Conservation (phyloP, 2,888 invertebrate genomes). For the Neoitamus cyanurus region DNA sequence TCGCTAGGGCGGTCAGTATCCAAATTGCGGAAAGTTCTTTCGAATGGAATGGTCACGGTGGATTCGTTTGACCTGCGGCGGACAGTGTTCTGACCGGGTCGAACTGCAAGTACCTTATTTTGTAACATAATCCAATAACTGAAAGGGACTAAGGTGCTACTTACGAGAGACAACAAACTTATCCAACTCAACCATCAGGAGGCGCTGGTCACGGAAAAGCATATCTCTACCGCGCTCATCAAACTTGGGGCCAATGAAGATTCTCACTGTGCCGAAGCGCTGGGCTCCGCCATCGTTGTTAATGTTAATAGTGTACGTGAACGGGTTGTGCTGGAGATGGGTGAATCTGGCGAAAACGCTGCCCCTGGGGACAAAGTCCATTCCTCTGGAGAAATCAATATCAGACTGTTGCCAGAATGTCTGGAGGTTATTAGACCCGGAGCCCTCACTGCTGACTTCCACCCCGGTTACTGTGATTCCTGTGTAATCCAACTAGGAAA, state of each 20-base stretch:
- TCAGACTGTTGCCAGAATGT: slow-evolving; percentile 83
- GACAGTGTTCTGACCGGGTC: slow-evolving; percentile 73
- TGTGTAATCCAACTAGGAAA: slow-evolving; percentile 49
- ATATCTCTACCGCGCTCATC: slow-evolving; percentile 72
- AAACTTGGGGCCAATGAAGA: slow-evolving; percentile 72
- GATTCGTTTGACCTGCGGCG: slow-evolving; percentile 74
- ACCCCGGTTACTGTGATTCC: slow-evolving; percentile 71
- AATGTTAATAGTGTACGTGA: slow-evolving; percentile 72
- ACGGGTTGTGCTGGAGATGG: slow-evolving; percentile 78
- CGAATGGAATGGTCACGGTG: slow-evolving; percentile 82
- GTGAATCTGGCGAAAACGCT: slow-evolving; percentile 74
- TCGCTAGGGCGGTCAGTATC: slow-evolving; percentile 70
- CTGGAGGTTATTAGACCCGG: slow-evolving; percentile 68
- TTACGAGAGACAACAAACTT: slow-evolving; percentile 71
- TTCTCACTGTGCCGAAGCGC: slow-evolving; percentile 71
- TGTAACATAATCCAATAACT: background rate
- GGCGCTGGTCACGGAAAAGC: slow-evolving; percentile 69
- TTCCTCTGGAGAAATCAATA: slow-evolving; percentile 77
- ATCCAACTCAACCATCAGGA: slow-evolving; percentile 73
- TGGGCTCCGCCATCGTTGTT: slow-evolving; percentile 68
- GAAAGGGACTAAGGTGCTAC: slow-evolving; percentile 56
- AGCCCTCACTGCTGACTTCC: slow-evolving; percentile 67
- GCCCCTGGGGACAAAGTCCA: slow-evolving; percentile 82
- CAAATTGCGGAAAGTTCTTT: slow-evolving; percentile 77
- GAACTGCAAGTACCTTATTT: too few species aligned